Evolutionary conservation across 2,113 vertebrate genomes (phyloP), one percentile per base, ranked within the genome.

Genomic region (Mobula hypostoma): DNA sequence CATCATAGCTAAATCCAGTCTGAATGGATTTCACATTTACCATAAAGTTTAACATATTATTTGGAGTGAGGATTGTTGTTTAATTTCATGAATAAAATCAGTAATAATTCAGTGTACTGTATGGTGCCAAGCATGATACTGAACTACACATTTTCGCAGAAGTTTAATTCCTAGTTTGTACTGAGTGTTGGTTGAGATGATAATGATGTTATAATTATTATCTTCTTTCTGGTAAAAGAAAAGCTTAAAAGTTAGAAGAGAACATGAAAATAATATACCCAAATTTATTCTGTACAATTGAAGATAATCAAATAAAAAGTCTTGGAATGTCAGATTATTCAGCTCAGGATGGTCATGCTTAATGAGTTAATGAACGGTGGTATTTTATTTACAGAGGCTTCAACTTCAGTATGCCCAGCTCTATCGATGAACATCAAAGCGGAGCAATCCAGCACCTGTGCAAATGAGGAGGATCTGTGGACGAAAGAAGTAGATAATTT

Each of bases 401-500:
- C 83, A 14, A 88, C 27, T 88, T 63, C 83, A 88, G 24, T 88
- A 63, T 15, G 24, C 56, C 27, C 14, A 58, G 29, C n/a, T 63
- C 83, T 88, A 58, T 11, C 83, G n/a, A 63, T 5, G 61, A 63
- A 61, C 56, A 87, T 14, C 83, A 88, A 5, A 70, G 58, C n/a
- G 9, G 11, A 0, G 29, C 15, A 32, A 77, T 29, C 5, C 6
- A 56, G 90, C 5, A 11, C 0, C 12, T 0, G 32, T 27, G 0
- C 77, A 2, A 5, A 70, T 63, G 0, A 0, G 0, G 5, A 76
- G 14, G 95, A 96, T 6, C 0, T 32, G 0, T 94, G 94, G 95
- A 96, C 95, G 74, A 94, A 95, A 0, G 96, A 97, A 95, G 95
- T 80, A 29, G 96, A 96, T 6, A 94, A 78, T 21, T 95, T 96